Evolutionary conservation across 2,888 invertebrate species (phyloP).

Genomic region (Coleophora flavipennella): DNA sequence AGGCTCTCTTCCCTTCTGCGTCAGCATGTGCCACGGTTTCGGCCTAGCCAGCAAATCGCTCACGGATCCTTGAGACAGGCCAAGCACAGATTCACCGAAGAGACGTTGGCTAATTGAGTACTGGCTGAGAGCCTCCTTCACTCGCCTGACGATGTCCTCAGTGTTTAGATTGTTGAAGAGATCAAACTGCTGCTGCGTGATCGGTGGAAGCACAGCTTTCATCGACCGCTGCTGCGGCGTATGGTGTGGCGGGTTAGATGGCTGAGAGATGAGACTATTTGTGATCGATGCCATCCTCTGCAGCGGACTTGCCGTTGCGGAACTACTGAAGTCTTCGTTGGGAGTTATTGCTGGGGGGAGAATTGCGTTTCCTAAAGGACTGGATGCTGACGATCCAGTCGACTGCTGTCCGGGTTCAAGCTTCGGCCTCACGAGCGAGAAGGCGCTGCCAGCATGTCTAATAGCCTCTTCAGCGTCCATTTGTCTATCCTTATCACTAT

Average conservation of each 20-base stretch:
- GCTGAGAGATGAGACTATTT: slow-evolving; percentile 94
- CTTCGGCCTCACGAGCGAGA: slow-evolving; percentile 90
- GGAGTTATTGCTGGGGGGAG: slow-evolving; percentile 88
- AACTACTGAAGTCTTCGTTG: slow-evolving; percentile 83
- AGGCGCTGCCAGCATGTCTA: slow-evolving; percentile 86
- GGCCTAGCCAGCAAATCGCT: slow-evolving; percentile 97
- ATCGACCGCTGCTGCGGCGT: slow-evolving; percentile 88
- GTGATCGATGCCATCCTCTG: slow-evolving; percentile 99
- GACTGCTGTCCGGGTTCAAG: slow-evolving; percentile 83
- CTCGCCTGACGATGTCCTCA: slow-evolving; percentile 97
- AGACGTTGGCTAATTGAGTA: slow-evolving; percentile 98
- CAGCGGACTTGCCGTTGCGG: slow-evolving; percentile 91
- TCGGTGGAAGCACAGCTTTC: slow-evolving; percentile 96
- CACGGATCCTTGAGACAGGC: slow-evolving; percentile 96
- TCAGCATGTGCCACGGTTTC: slow-evolving; percentile 99
- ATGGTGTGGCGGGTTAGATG: slow-evolving; percentile 88
- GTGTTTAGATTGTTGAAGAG: slow-evolving; percentile 98
- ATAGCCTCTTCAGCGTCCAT: slow-evolving; percentile 78
- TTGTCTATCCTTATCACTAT: slow-evolving; percentile 77
- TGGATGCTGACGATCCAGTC: slow-evolving; percentile 85
- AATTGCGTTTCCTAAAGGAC: slow-evolving; percentile 88
- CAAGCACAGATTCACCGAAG: slow-evolving; percentile 98
- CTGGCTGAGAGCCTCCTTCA: slow-evolving; percentile 94
- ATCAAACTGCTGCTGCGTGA: slow-evolving; percentile 99
- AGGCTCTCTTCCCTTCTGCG: slow-evolving; percentile 96